Base-by-base conservation (phyloP, 2,888 invertebrate species). In the Phalangium opilio region DNA sequence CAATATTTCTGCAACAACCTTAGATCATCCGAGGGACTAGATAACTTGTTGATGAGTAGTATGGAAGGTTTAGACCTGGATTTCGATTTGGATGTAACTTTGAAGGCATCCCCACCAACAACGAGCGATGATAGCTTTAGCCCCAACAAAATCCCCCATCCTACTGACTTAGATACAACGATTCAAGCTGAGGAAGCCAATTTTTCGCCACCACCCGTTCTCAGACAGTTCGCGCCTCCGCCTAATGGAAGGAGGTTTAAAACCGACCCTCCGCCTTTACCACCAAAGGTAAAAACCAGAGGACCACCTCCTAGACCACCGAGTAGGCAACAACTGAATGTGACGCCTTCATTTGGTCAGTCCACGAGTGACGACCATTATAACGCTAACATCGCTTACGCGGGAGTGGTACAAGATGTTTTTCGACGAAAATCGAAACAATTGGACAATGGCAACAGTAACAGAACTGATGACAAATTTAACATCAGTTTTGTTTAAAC, bases 231-330 rank as follows among this genome's bases (percentile, higher is more conserved):
- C 7, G 11, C 15, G 10, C 47, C 48, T 17, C 35, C 33, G 21
- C 41, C 48, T 4, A 46, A 48, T 36, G 18, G 46, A 14, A 43
- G 52, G 18, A 36, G 51, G 43, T 42, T 52, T 27, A 50, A 44
- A 15, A 46, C 38, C 44, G 48, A 47, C 43, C 81, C 81, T 35
- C 81, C 81, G 1, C 81, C 81, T 3, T 67, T 81, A 57, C 81
- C 81, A 18, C 81, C 81, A 17, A 81, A 81, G 66, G 80, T 80
- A 20, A 27, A 44, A 17, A 41, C 52, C 15, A 43, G 52, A 43
- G 52, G 52, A 2, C 52, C 52, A 12, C 52, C 52, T 12, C 52
- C 52, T n/a, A 40, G 52, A 1, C 52, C 52, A 21, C 52, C 52
- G 11, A 52, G 52, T 33, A 46, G 52, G 7, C 52, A 50, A 17